Evolutionary conservation across 2,113 vertebrate species (phyloP).

Genomic region (Brachyhypopomus gauderio): DNA sequence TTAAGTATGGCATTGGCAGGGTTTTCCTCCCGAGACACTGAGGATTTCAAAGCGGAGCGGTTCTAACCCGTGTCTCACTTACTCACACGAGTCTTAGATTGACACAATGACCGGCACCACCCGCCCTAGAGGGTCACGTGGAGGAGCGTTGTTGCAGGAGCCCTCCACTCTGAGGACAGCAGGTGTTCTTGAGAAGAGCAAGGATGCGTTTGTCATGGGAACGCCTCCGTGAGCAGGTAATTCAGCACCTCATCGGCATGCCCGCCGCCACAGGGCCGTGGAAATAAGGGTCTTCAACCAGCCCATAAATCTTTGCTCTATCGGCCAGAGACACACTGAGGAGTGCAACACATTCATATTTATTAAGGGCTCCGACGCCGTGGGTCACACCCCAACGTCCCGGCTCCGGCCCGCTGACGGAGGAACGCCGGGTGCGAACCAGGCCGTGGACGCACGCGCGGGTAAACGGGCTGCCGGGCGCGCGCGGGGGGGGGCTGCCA

Average conservation of each 20-base stretch:
- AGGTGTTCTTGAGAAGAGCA: not conserved
- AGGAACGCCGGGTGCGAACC: constrained; percentile 36
- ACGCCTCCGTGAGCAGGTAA: constrained; percentile 48
- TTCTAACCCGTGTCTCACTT: not conserved
- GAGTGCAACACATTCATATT: constrained; percentile 53
- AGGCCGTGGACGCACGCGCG: constrained; percentile 22
- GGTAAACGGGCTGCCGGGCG: constrained; percentile 32
- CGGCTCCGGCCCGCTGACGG: constrained; percentile 36
- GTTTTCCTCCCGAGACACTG: not conserved
- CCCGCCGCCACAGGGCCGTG: constrained; percentile 39
- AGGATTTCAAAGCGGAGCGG: not conserved
- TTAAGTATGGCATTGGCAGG: not conserved
- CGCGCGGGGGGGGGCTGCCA: not conserved
- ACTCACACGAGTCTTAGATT: not conserved
- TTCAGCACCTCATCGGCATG: constrained; percentile 49
- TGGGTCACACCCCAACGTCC: constrained; percentile 25
- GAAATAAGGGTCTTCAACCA: constrained; percentile 57
- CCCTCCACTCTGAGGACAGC: constrained; percentile 17
- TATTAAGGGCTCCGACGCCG: constrained; percentile 38
- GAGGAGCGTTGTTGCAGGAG: constrained; percentile 48
- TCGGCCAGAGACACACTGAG: constrained; percentile 31
- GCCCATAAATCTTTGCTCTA: constrained; percentile 52
- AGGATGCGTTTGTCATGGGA: constrained; percentile 15
- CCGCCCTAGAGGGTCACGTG: constrained; percentile 50
- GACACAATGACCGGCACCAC: not conserved